A percentile compares a stretch with the other conserved stretches of the same genome.
Conservation (phyloP, 2,797 vertebrate species). For the Hipposideros larvatus region DNA sequence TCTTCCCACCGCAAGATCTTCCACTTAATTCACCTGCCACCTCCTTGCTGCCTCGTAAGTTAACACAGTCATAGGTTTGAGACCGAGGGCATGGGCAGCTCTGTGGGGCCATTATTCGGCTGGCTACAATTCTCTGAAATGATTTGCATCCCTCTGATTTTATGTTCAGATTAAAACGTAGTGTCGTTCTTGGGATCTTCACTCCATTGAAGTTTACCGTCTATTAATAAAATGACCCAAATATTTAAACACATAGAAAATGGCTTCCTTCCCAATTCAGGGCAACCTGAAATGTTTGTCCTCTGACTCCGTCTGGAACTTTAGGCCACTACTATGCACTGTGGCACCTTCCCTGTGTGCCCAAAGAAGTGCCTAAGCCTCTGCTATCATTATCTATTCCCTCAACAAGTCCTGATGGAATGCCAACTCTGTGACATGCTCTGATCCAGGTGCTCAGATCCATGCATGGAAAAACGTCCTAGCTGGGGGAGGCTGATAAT, state of each 20-base stretch:
- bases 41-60: fast-evolving
- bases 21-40: no score
- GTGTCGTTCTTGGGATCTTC: background rate
- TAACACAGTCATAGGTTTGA: background rate
- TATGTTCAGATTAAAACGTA: background rate
- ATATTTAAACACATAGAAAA: no score
- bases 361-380: no score
- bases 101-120: background rate
- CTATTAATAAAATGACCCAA: background rate
- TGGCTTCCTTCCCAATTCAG: background rate
- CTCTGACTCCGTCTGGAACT: background rate
- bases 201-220: background rate
- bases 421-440: fast-evolving
- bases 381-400: fast-evolving
- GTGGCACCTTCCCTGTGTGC: no score
- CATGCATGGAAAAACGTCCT: no score
- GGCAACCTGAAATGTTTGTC: background rate
- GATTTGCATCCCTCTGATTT: background rate
- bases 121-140: background rate
- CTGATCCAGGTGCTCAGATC: background rate
- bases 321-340: fast-evolving
- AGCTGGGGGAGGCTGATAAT: fast-evolving
- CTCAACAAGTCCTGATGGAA: background rate
- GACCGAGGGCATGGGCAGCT: background rate
- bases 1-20: fast-evolving